phyloP scores from a whole-genome alignment of 2,113 vertebrate genomes.

The Malaclemys terrapin region DNA sequence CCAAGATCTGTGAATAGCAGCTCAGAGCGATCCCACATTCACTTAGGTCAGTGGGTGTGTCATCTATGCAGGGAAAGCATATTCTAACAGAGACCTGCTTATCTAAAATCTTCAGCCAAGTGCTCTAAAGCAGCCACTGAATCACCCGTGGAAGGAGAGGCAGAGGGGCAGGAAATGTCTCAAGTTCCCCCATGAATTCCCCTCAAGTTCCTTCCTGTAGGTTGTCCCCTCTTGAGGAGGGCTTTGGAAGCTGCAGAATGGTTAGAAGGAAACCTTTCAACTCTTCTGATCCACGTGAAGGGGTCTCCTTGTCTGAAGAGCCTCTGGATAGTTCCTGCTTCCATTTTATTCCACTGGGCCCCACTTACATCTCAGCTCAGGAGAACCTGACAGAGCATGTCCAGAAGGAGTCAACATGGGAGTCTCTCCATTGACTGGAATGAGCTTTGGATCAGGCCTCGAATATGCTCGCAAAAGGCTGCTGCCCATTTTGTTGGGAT shows the following conservation, averaged over 20 bases:
- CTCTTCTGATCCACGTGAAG: neutral
- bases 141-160: neutral
- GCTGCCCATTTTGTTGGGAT: neutral
- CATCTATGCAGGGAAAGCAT: neutral
- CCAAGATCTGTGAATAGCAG: neutral
- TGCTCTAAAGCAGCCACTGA: neutral
- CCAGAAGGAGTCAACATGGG: neutral
- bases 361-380: neutral
- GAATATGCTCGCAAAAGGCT: fast-evolving
- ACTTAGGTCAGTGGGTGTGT: neutral
- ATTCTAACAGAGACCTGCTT: neutral
- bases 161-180: neutral
- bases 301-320: neutral
- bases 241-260: neutral
- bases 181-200: neutral
- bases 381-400: neutral
- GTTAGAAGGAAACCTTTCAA: neutral
- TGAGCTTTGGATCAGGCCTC: neutral
- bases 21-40: neutral
- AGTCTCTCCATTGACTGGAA: neutral
- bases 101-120: neutral
- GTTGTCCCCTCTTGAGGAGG: no score
- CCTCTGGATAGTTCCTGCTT: neutral
- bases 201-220: neutral
- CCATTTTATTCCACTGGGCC: fast-evolving